phyloP scores from a whole-genome alignment of 2,113 vertebrate genomes.

The Notiomystis cincta region DNA sequence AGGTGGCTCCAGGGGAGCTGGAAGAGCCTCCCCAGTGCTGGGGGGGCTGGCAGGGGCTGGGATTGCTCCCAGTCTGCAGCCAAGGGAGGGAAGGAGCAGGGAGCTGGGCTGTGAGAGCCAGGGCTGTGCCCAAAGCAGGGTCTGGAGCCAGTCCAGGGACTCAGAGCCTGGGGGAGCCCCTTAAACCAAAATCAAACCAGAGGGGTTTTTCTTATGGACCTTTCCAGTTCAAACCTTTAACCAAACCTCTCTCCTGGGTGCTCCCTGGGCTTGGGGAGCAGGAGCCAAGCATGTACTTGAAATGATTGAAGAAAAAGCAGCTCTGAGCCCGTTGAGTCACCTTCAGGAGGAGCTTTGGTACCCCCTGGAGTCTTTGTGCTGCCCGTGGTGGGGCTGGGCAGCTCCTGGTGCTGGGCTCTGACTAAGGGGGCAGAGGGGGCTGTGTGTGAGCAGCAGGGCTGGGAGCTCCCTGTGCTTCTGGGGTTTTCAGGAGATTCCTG shows the following conservation, averaged over 20 bases:
- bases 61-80: not conserved
- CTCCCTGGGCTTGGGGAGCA: not conserved
- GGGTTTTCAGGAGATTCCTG: not conserved
- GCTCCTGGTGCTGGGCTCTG: not conserved
- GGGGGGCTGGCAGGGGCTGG: not conserved
- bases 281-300: not conserved
- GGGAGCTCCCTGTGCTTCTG: not conserved
- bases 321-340: not conserved
- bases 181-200: not conserved
- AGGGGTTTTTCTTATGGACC: not conserved
- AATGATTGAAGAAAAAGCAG: not conserved
- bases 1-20: rapidly evolving
- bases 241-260: not conserved
- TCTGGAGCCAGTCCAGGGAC: not conserved
- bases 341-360: not conserved
- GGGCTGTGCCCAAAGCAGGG: rapidly evolving
- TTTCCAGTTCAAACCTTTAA: not conserved
- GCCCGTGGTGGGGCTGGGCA: rapidly evolving
- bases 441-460: not conserved
- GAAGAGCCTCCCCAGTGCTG: not conserved
- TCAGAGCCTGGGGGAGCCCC: not conserved
- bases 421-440: not conserved
- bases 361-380: not conserved
- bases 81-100: not conserved
- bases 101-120: not conserved